Conservation (phyloP, 2,797 vertebrate species). For the Propithecus deckenii region DNA sequence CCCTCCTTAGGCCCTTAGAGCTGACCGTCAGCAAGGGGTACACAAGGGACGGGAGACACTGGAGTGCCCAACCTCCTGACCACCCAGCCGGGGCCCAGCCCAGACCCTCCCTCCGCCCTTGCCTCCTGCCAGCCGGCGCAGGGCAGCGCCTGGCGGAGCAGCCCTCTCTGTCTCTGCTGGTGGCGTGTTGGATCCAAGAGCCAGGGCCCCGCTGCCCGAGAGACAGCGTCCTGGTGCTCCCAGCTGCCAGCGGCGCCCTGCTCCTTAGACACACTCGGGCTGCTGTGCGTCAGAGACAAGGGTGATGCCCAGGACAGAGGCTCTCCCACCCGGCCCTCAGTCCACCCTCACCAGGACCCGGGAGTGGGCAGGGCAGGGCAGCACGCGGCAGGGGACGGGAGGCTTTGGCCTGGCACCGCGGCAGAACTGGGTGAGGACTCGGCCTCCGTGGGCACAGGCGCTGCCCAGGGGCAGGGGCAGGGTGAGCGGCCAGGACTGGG, state of each 20-base stretch:
- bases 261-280: accelerated
- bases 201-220: background rate
- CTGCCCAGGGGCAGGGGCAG: no score
- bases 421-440: no score
- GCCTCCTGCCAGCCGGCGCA: accelerated
- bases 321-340: accelerated
- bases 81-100: no score
- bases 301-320: no score
- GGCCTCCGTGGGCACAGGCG: background rate
- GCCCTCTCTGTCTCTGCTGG: accelerated
- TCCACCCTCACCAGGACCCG: background rate
- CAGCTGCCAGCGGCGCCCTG: accelerated
- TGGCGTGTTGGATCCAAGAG: accelerated
- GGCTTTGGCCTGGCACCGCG: accelerated
- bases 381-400: background rate
- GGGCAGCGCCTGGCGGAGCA: no score
- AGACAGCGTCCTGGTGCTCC: accelerated
- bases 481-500: accelerated
- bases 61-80: accelerated
- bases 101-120: background rate
- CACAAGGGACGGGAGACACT: accelerated
- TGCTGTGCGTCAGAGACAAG: background rate
- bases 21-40: accelerated
- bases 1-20: background rate
- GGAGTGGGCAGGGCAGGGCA: background rate